Conservation (phyloP, 2,888 invertebrate genomes). For the Tricholauxania praeusta region DNA sequence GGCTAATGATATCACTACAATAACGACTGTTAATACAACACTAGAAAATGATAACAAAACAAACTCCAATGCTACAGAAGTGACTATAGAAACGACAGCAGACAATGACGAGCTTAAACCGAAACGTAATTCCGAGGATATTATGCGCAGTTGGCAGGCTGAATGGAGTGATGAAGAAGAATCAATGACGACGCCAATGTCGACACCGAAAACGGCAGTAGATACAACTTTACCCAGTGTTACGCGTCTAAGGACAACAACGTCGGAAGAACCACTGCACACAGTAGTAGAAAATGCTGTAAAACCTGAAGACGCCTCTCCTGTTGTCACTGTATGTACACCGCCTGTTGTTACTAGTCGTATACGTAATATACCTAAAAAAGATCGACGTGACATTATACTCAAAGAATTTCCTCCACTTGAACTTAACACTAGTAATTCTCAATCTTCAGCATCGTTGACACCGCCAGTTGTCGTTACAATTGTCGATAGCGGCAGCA, state of each 20-base stretch:
- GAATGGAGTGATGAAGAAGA: conserved; percentile 82
- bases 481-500: conserved; percentile 26
- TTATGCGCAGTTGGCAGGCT: conserved; percentile 78
- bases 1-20: not conserved
- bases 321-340: not conserved
- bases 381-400: conserved; percentile 63
- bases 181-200: conserved; percentile 9
- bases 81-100: not conserved
- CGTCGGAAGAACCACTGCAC: not conserved
- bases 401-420: conserved; percentile 54
- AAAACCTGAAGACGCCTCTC: not conserved
- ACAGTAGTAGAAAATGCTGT: not conserved
- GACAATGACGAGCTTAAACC: conserved; percentile 44
- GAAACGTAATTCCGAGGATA: conserved; percentile 70
- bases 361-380: conserved; percentile 67
- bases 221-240: not conserved
- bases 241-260: conserved; percentile 3
- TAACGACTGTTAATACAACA: not conserved
- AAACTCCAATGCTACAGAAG: not conserved
- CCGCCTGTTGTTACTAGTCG: conserved; percentile 47
- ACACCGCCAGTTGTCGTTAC: not conserved
- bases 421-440: conserved; percentile 11
- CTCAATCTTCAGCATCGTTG: conserved; percentile 26
- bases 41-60: not conserved
- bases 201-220: not conserved